These are phyloP conservation scores for Bergia sp. DNA, from an alignment of 92 coral and sea anemone species.

Conservation along the genomic window DNA sequence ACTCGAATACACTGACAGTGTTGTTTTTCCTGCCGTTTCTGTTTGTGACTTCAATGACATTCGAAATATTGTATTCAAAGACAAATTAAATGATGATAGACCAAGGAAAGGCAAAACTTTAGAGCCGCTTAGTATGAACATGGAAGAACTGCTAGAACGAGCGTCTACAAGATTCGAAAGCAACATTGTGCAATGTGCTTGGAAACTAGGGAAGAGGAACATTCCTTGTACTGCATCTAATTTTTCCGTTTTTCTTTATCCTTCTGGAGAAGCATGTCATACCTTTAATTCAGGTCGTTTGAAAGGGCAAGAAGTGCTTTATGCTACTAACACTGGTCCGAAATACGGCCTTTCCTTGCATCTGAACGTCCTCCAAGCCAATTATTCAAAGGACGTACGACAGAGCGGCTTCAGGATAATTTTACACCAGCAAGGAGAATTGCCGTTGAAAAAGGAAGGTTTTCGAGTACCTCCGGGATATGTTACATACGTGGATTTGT, in stretches of 20 bases:
- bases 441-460: constrained; percentile 81
- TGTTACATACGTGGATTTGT: constrained; percentile 73
- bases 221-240: constrained; percentile 46
- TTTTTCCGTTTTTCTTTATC: constrained; percentile 73
- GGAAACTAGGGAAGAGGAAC: constrained; percentile 35
- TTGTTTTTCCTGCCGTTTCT: constrained; percentile 78
- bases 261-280: constrained; percentile 79
- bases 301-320: constrained; percentile 36
- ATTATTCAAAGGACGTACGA: constrained; percentile 52
- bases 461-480: constrained; percentile 84
- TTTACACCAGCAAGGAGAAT: constrained; percentile 77
- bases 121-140: constrained; percentile 29
- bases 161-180: constrained; percentile 54
- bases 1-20: constrained; percentile 65
- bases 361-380: constrained; percentile 65
- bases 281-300: constrained; percentile 70
- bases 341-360: constrained; percentile 64
- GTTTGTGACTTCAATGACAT: constrained; percentile 81
- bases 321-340: constrained; percentile 71
- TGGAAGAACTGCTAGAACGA: constrained; percentile 38
- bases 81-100: background rate
- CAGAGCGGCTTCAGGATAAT: constrained; percentile 79
- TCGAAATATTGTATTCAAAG: constrained; percentile 57
- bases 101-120: background rate
- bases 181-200: constrained; percentile 57